Conservation (phyloP, 2,797 vertebrate genomes). For the Poecilia gillii region DNA sequence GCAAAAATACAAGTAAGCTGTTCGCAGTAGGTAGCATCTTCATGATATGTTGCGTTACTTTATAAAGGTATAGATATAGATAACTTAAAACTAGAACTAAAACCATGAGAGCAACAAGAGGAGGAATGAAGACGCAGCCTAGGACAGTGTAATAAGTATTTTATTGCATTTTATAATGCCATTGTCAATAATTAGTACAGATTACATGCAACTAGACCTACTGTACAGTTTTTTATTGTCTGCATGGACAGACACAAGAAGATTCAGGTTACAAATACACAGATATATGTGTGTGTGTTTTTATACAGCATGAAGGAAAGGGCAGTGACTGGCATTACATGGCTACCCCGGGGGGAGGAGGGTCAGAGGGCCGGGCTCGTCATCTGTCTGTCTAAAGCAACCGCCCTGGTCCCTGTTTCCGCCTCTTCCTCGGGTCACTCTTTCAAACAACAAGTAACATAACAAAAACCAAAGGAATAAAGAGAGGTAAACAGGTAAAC, state of each 20-base stretch:
- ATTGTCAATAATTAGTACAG: slow-evolving; percentile 94
- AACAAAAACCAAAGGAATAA: slow-evolving; percentile 73
- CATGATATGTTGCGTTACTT: not conserved
- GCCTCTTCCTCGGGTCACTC: slow-evolving; percentile 81
- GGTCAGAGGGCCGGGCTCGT: slow-evolving; percentile 73
- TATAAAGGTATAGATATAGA: not conserved
- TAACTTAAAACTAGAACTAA: not conserved
- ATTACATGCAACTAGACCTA: slow-evolving; percentile 93
- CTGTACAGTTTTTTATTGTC: slow-evolving; percentile 94
- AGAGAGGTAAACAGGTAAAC: slow-evolving; percentile 77
- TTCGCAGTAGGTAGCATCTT: not conserved
- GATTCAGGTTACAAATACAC: slow-evolving; percentile 90
- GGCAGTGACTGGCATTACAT: slow-evolving; percentile 86
- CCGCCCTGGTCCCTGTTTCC: slow-evolving; percentile 73
- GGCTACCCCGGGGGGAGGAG: slow-evolving; percentile 77
- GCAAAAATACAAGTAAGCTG: not conserved
- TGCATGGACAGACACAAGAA: slow-evolving; percentile 90
- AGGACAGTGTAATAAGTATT: slow-evolving; percentile 91
- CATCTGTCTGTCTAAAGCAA: slow-evolving; percentile 73
- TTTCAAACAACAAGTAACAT: slow-evolving; percentile 77
- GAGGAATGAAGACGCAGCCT: slow-evolving; percentile 42
- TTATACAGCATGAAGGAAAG: slow-evolving; percentile 87
- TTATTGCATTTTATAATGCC: slow-evolving; percentile 95
- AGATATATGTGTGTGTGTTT: slow-evolving; percentile 88
- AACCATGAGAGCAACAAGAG: not conserved